These are phyloP conservation scores for Rutpela maculata DNA, from an alignment of 2,888 invertebrate species.

Conservation along the genomic window DNA sequence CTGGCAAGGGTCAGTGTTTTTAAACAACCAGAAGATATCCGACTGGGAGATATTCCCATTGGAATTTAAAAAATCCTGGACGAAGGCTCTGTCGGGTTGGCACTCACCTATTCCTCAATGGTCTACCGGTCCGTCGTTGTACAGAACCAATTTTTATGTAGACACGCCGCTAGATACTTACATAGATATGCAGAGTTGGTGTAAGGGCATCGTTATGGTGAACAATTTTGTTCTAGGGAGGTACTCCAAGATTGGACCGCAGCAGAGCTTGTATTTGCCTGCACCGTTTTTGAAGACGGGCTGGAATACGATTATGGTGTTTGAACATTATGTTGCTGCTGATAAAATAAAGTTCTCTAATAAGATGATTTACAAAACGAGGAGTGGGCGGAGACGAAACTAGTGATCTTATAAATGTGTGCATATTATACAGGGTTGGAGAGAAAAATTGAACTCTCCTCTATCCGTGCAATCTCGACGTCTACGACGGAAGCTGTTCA, in stretches of 20 bases:
- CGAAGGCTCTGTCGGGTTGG: conserved; percentile 65
- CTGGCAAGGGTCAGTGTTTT: conserved; percentile 71
- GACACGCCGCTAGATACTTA: conserved; percentile 83
- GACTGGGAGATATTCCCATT: conserved; percentile 75
- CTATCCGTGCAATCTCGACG: too few relatives aligned
- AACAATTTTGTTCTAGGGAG: conserved; percentile 92
- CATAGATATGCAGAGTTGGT: conserved; percentile 88
- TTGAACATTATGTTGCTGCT: conserved; percentile 69
- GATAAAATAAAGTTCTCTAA: conserved; percentile 61
- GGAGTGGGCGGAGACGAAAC: conserved; percentile 18
- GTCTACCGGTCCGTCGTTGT: conserved; percentile 76
- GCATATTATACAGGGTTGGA: neutral
- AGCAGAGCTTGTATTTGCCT: conserved; percentile 89
- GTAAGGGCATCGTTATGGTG: conserved; percentile 88
- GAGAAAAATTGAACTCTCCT: too few relatives aligned
- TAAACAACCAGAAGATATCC: conserved; percentile 71
- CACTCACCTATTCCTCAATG: conserved; percentile 79
- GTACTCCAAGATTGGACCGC: conserved; percentile 87
- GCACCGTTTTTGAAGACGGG: conserved; percentile 82
- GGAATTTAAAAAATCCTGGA: conserved; percentile 75
- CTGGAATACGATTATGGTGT: conserved; percentile 68
- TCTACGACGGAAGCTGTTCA: too few relatives aligned
- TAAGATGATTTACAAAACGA: conserved; percentile 59
- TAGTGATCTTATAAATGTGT: neutral
- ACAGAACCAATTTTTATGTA: conserved; percentile 74